Evolutionary conservation across 1,140 invertebrate species (phyloP).

Genomic region (Sitobion miscanthi): DNA sequence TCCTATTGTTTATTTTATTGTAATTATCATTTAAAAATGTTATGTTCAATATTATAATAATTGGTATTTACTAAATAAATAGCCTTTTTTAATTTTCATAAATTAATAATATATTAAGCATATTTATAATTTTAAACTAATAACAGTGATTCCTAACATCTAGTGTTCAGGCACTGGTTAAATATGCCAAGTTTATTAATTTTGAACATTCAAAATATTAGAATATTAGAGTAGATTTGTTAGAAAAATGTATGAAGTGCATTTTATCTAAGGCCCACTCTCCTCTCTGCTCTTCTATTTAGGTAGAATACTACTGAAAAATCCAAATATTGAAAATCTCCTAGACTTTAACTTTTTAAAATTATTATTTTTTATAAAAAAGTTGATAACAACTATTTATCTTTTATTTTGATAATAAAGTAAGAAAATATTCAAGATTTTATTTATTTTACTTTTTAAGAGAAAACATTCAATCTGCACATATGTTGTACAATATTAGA

Average conservation of each 20-base stretch:
- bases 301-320: too few species aligned
- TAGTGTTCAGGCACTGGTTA: background rate
- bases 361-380: too few species aligned
- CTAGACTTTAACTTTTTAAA: too few species aligned
- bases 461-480: too few species aligned
- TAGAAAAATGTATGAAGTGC: background rate
- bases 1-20: constrained; percentile 21
- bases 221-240: background rate
- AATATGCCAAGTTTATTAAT: background rate
- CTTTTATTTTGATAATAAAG: too few species aligned
- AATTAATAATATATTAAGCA: background rate
- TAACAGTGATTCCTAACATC: background rate
- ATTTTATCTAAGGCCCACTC: background rate
- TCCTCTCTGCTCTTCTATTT: too few species aligned
- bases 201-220: background rate
- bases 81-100: background rate
- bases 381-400: too few species aligned
- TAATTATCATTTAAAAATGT: background rate
- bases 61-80: constrained; percentile 28
- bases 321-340: too few species aligned
- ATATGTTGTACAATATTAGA: too few species aligned
- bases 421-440: too few species aligned
- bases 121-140: background rate
- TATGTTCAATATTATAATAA: background rate
- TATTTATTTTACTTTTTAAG: too few species aligned